Evolutionary conservation across 1,140 invertebrate species (phyloP).

Genomic region (Aphidius ervi): DNA sequence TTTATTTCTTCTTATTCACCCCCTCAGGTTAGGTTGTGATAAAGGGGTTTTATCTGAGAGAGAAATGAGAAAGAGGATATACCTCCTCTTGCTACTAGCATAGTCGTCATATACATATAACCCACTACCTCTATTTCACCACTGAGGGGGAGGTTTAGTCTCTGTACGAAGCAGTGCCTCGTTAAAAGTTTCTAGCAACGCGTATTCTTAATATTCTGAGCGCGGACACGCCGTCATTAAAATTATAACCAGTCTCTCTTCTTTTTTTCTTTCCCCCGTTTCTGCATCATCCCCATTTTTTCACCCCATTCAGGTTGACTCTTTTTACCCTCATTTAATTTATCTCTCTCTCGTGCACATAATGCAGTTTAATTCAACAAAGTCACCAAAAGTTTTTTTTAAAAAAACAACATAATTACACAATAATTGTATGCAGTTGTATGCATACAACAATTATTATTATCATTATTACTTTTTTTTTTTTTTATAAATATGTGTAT

Average conservation of each 20-base stretch:
- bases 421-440: too few relatives aligned
- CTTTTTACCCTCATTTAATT: too few relatives aligned
- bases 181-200: slow-evolving; percentile 56
- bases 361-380: too few relatives aligned
- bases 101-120: slow-evolving; percentile 16
- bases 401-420: too few relatives aligned
- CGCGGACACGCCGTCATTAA: slow-evolving; percentile 55
- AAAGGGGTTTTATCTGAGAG: not conserved
- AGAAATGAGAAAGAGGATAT: slow-evolving; percentile 4
- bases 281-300: not conserved
- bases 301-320: not conserved
- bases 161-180: slow-evolving; percentile 41
- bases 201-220: slow-evolving; percentile 55
- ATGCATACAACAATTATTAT: too few relatives aligned
- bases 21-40: not conserved
- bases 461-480: too few relatives aligned
- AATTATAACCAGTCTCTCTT: slow-evolving; percentile 51
- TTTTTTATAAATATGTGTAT: too few relatives aligned
- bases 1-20: too few relatives aligned
- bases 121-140: slow-evolving; percentile 2
- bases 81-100: slow-evolving; percentile 10
- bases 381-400: too few relatives aligned
- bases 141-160: slow-evolving; percentile 13
- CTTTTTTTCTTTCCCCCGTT: not conserved
- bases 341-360: too few relatives aligned